phyloP scores from a whole-genome alignment of 35 echinoderm and acorn worm genomes.

The Apostichopus parvimensis region DNA sequence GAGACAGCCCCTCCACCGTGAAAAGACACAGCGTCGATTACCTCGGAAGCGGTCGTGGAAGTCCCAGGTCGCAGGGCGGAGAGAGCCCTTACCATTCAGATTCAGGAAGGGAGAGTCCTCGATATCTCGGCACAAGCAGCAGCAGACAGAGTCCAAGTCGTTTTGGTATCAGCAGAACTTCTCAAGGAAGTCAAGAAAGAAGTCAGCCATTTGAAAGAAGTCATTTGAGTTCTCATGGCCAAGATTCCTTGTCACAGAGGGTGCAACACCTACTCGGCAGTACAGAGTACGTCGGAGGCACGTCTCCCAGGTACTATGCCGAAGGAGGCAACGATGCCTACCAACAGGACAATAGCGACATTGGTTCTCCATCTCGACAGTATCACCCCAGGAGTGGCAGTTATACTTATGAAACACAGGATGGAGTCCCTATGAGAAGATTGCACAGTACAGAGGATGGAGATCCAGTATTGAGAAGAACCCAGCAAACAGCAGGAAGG shows the following conservation, averaged over 20 bases:
- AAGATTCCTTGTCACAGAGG: constrained; percentile 41
- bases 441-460: background rate
- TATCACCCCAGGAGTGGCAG: background rate
- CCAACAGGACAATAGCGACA: background rate
- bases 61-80: constrained; percentile 39
- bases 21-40: constrained; percentile 21
- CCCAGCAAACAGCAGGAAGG: background rate
- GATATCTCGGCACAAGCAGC: background rate
- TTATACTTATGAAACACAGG: background rate
- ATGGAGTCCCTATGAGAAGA: background rate
- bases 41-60: constrained; percentile 16
- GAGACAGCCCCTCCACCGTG: background rate
- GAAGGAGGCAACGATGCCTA: background rate
- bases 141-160: constrained; percentile 35
- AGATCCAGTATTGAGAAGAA: background rate
- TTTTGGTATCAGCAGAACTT: background rate
- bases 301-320: background rate
- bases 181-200: constrained; percentile 23
- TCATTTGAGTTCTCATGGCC: background rate
- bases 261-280: constrained; percentile 46
- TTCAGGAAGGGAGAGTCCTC: constrained; percentile 41
- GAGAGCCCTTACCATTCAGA: constrained; percentile 36
- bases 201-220: constrained; percentile 8
- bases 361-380: background rate
- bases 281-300: constrained; percentile 14